Evolutionary conservation across 2,113 vertebrate species (phyloP).

Genomic region (Eurypyga helias): DNA sequence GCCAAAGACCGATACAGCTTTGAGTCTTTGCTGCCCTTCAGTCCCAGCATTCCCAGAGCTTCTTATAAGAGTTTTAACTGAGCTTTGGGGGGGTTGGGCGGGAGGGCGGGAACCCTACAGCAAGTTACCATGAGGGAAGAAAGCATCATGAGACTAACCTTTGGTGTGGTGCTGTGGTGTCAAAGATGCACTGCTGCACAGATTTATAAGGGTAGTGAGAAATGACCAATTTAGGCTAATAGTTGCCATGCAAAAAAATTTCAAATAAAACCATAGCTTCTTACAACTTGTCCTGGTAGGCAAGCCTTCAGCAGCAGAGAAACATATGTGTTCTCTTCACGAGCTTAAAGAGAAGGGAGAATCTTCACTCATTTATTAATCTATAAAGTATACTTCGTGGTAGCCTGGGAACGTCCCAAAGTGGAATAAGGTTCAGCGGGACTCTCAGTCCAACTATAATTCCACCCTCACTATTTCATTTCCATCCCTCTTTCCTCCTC

Average conservation of each 20-base stretch:
- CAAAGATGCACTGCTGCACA: neutral
- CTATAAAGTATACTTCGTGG: neutral
- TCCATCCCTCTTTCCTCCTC: neutral
- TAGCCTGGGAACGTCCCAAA: neutral
- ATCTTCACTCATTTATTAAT: neutral
- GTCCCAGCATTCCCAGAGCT: neutral
- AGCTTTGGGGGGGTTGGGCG: neutral
- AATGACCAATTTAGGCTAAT: neutral
- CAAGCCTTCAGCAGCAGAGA: neutral
- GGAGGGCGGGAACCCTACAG: accelerated
- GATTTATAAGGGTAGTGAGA: neutral
- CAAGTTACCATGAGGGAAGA: neutral
- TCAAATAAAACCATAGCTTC: neutral
- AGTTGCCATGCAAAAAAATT: neutral
- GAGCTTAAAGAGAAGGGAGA: neutral
- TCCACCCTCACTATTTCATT: neutral
- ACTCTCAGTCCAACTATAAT: neutral
- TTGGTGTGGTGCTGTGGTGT: neutral
- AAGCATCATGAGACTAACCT: neutral
- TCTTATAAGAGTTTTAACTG: neutral
- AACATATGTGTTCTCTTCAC: neutral
- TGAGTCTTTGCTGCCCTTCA: neutral
- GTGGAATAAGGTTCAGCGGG: neutral
- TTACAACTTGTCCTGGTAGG: neutral
- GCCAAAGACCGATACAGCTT: neutral